Conservation (phyloP, 2,797 vertebrate genomes). For the Enoplosus armatus region DNA sequence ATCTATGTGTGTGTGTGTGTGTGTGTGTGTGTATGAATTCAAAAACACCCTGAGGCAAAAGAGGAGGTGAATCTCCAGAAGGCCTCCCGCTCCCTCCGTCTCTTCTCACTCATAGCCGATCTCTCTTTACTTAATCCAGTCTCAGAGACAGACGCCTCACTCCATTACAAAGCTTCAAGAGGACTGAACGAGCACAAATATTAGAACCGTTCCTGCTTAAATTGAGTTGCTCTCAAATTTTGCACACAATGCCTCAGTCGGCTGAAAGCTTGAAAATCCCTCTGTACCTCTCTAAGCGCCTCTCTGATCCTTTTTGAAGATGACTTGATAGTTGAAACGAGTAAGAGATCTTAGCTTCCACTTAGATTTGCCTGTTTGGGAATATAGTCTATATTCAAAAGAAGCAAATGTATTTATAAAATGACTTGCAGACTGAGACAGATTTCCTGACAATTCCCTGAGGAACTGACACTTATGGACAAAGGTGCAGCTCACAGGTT, state of each 20-base stretch:
- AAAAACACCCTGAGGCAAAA: slow-evolving; percentile 51
- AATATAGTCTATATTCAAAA: slow-evolving; percentile 9
- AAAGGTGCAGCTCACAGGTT: background rate
- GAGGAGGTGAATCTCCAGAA: slow-evolving; percentile 36
- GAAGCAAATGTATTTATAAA: slow-evolving; percentile 12
- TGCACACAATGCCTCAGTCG: slow-evolving; percentile 41
- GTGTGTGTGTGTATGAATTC: slow-evolving; percentile 22
- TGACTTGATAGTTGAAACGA: slow-evolving; percentile 54
- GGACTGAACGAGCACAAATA: slow-evolving; percentile 42
- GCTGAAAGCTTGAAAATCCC: slow-evolving; percentile 41
- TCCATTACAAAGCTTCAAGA: slow-evolving; percentile 50
- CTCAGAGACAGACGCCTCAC: slow-evolving; percentile 28
- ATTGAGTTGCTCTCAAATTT: slow-evolving; percentile 44
- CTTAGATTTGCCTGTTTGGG: slow-evolving; percentile 4
- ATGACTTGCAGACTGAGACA: background rate
- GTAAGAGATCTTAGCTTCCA: slow-evolving; percentile 13
- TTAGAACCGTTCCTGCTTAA: slow-evolving; percentile 34
- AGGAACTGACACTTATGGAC: background rate
- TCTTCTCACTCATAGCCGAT: slow-evolving; percentile 9
- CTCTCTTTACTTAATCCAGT: slow-evolving; percentile 42
- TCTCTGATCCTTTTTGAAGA: slow-evolving; percentile 31
- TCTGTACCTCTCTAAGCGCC: slow-evolving; percentile 27
- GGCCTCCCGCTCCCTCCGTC: slow-evolving; percentile 4
- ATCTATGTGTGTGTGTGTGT: slow-evolving; percentile 15
- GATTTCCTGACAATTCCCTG: background rate